These are phyloP conservation scores for Harpalus rufipes DNA, from an alignment of 2,888 invertebrate species.

Conservation along the genomic window DNA sequence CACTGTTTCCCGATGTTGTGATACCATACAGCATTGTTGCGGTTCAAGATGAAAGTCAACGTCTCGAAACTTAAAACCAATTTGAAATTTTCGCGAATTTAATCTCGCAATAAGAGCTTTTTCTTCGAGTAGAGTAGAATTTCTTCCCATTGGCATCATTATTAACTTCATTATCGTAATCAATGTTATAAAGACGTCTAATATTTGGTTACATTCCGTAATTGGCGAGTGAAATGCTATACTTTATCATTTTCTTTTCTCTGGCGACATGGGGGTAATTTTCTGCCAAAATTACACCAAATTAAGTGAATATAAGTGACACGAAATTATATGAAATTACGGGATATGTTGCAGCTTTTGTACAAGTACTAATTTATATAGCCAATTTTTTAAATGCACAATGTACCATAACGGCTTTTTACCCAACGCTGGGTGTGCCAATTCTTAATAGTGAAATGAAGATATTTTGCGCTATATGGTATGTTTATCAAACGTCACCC, in stretches of 20 bases:
- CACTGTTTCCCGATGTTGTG: not conserved
- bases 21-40: not conserved
- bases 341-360: not conserved
- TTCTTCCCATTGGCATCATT: slow-evolving; percentile 32
- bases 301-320: slow-evolving; percentile 13
- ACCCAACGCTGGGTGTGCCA: too few relatives aligned
- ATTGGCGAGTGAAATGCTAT: slow-evolving; percentile 18
- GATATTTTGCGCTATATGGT: too few relatives aligned
- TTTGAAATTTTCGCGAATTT: slow-evolving; percentile 13
- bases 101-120: slow-evolving; percentile 26
- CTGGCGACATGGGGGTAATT: not conserved
- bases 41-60: not conserved
- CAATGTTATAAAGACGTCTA: slow-evolving; percentile 32
- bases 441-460: too few relatives aligned
- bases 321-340: slow-evolving; percentile 11
- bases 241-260: slow-evolving; percentile 43
- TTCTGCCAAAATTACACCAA: slow-evolving; percentile 20
- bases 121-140: slow-evolving; percentile 5
- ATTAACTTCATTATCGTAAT: slow-evolving; percentile 37
- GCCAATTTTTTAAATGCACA: not conserved
- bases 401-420: too few relatives aligned
- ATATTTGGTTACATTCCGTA: slow-evolving; percentile 46
- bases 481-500: too few relatives aligned
- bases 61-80: not conserved
- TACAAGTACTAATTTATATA: not conserved